These are phyloP conservation scores for Xylocampa areola DNA, from an alignment of 2,888 invertebrate genomes.

Conservation along the genomic window DNA sequence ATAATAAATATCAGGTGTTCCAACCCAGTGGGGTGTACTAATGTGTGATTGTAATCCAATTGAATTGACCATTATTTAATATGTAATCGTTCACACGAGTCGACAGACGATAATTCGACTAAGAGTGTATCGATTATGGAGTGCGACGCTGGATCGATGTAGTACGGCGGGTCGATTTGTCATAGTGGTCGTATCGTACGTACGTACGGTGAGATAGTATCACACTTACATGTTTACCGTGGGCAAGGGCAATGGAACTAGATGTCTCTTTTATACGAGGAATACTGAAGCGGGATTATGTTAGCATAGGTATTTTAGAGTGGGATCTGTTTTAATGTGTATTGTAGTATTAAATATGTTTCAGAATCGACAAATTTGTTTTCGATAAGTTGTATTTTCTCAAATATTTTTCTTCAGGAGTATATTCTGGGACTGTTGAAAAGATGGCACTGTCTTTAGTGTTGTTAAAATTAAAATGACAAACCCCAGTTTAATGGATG, in stretches of 20 bases:
- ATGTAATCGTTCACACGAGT: slow-evolving; percentile 61
- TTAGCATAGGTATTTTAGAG: slow-evolving; percentile 5
- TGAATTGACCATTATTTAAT: slow-evolving; percentile 64
- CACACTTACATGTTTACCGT: slow-evolving; percentile 29
- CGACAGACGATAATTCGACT: slow-evolving; percentile 63
- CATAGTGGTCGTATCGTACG: slow-evolving; percentile 62
- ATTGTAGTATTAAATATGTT: neutral
- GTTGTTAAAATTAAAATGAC: no score
- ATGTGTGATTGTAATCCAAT: slow-evolving; percentile 68
- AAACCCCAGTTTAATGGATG: no score
- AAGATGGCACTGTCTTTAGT: no score
- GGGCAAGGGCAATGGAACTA: slow-evolving; percentile 14
- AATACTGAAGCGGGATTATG: no score
- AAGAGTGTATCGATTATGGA: slow-evolving; percentile 58
- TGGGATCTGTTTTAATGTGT: no score
- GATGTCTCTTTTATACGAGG: slow-evolving; percentile 27
- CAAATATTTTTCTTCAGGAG: no score
- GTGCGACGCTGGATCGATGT: slow-evolving; percentile 63
- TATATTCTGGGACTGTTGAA: no score
- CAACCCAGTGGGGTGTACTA: slow-evolving; percentile 61
- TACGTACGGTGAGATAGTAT: slow-evolving; percentile 49
- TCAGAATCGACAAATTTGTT: neutral
- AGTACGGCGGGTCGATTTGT: slow-evolving; percentile 70
- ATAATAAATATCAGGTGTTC: slow-evolving; percentile 59
- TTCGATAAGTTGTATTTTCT: no score